Evolutionary conservation across 2,113 vertebrate species (phyloP).

Genomic region (Charadrius vociferus): DNA sequence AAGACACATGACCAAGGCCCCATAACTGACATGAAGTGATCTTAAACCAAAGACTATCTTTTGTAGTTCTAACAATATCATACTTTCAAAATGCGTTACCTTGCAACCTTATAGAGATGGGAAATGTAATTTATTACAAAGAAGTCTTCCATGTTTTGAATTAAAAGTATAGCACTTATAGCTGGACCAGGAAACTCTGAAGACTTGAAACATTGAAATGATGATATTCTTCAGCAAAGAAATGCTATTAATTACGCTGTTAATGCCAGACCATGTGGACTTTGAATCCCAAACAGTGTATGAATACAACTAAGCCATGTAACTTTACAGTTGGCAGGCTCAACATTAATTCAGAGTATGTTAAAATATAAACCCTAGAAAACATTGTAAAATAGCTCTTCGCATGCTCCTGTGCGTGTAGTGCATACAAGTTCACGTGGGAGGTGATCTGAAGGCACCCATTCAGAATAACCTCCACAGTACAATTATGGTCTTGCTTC

Average conservation of each 20-base stretch:
- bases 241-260: neutral
- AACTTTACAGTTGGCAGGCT: neutral
- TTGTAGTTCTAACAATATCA: neutral
- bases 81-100: neutral
- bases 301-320: neutral
- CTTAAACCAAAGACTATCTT: neutral
- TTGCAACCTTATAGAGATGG: neutral
- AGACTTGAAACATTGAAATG: neutral
- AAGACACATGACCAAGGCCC: neutral
- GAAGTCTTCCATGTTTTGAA: neutral
- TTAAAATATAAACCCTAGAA: neutral
- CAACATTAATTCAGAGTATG: neutral
- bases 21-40: neutral
- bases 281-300: neutral
- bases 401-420: neutral
- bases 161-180: neutral
- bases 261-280: neutral
- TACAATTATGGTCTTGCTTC: neutral
- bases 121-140: neutral
- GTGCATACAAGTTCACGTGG: neutral
- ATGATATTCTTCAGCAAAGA: neutral
- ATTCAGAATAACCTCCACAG: neutral
- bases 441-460: neutral
- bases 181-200: neutral
- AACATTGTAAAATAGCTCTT: neutral